Conservation (phyloP, 2,113 vertebrate species). For the Esox niger region DNA sequence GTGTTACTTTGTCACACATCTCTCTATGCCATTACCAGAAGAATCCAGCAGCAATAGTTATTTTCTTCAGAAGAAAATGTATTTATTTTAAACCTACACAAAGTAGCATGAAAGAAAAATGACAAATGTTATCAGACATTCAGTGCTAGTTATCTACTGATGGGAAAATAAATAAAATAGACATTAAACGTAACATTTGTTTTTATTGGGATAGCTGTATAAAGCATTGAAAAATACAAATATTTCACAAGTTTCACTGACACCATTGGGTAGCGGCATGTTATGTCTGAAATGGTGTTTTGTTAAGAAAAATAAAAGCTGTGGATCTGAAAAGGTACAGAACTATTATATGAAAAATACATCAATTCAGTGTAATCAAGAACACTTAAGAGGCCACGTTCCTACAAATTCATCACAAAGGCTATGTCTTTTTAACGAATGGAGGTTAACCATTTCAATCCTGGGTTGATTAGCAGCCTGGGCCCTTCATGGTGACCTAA, state of each 20-base stretch:
- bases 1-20: no score
- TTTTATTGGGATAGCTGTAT: conserved; percentile 70
- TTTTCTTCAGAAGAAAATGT: no score
- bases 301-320: conserved; percentile 38
- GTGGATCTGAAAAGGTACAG: conserved; percentile 40
- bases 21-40: no score
- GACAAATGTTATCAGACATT: no score
- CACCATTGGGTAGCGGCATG: conserved; percentile 54
- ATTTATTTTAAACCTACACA: no score
- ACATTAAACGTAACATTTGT: conserved; percentile 43
- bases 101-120: no score
- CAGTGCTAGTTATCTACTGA: no score
- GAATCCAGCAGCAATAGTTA: no score
- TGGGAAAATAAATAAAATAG: no score
- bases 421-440: conserved; percentile 15
- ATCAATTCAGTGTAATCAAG: conserved; percentile 30
- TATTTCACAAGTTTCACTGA: conserved; percentile 64
- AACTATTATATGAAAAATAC: conserved; percentile 36
- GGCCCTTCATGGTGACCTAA: no score
- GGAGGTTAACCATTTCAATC: conserved; percentile 14
- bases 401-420: conserved; percentile 39
- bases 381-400: conserved; percentile 26
- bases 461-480: no score
- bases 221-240: conserved; percentile 71
- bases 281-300: conserved; percentile 46